These are phyloP conservation scores for Mythimna impura DNA, from an alignment of 2,888 invertebrate species.

Conservation along the genomic window DNA sequence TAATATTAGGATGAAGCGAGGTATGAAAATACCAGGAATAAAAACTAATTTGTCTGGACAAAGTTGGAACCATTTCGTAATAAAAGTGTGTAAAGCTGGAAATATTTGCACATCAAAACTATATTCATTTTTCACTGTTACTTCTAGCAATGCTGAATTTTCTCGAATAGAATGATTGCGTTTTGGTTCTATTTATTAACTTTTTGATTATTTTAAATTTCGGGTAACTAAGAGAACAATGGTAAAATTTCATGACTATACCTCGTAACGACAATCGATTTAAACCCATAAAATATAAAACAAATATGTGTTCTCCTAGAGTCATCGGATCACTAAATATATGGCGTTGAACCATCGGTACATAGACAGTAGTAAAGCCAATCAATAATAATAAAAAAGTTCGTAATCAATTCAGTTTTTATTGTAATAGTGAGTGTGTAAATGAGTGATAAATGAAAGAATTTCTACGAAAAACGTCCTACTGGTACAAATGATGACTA, in stretches of 20 bases:
- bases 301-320: no score
- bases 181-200: not conserved
- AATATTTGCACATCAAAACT: conserved; percentile 38
- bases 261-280: not conserved
- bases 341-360: no score
- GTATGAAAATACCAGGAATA: conserved; percentile 16
- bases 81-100: conserved; percentile 25
- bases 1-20: not conserved
- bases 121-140: conserved; percentile 44
- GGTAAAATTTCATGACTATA: not conserved
- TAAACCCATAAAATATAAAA: no score
- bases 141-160: conserved; percentile 8
- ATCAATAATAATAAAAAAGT: no score
- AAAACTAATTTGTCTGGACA: conserved; percentile 18
- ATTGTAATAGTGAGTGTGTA: no score
- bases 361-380: no score
- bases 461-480: not conserved
- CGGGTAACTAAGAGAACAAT: not conserved
- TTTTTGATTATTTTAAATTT: not conserved
- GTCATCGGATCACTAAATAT: no score
- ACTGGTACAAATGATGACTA: not conserved
- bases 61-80: conserved; percentile 13
- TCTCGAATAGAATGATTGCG: not conserved
- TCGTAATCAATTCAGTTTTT: no score
- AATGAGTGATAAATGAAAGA: no score